Evolutionary conservation across 2,113 vertebrate genomes (phyloP), one percentile per base, ranked within the genome.

Genomic region (Gymnarchus niloticus): DNA sequence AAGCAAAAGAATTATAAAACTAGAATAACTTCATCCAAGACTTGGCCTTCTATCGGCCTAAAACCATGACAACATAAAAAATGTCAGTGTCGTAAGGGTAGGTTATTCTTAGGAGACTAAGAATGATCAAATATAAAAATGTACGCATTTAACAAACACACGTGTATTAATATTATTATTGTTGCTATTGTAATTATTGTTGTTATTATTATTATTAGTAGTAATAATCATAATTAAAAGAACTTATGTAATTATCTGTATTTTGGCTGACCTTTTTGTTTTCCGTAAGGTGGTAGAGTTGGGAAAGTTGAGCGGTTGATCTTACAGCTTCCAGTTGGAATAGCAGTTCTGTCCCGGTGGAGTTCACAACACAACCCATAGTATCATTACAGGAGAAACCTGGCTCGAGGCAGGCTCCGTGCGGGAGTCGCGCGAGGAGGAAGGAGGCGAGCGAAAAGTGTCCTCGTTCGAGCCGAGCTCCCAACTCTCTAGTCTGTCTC

Each of bases 301-400:
- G 93, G 6, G 93, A 92, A 90, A 95, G 94, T 92, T 92, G 94
- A 89, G 92, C 93, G 91, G 90, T 92, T 77, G 89, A 89, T 91
- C 93, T 93, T 78, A 94, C 91, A 91, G 94, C 92, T 89, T 95
- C 94, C 93, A 95, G 91, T 91, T 94, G 93, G 90, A 94, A 91
- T 10, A 94, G 91, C 91, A 90, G 91, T 90, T 94, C 93, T 85
- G 95, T 95, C 93, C 94, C 95, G 91, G 93, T 89, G 93, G 94
- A 94, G 93, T 95, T 94, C 90, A 93, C 92, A 84, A 95, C 94
- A 56, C 94, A 95, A 92, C 95, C 95, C 95, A 95, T 95, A 94
- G 92, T 94, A 91, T 86, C 90, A 87, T 87, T 87, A 88, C 87
- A 87, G 76, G 82, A 84, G 80, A 87, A 57, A 86, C 49, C 81